Evolutionary conservation across 2,888 invertebrate genomes (phyloP).

Genomic region (Dryobotodes eremita): DNA sequence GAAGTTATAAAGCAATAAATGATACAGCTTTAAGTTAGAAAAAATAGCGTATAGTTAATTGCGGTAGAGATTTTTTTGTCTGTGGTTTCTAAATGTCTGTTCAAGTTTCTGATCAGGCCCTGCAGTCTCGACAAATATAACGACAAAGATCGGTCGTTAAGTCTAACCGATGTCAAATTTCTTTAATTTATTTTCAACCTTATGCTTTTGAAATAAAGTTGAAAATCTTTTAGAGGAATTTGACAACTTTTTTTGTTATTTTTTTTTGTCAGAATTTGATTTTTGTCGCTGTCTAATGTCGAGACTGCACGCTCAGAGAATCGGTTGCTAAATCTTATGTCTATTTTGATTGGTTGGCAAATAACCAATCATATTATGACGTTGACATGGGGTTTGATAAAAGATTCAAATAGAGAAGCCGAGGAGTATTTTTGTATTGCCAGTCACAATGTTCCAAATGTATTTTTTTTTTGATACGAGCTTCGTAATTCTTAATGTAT

Average conservation of each 20-base stretch:
- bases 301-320: too few relatives aligned
- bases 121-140: too few relatives aligned
- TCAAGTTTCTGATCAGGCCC: neutral
- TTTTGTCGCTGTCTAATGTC: too few relatives aligned
- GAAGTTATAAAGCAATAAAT: slow-evolving; percentile 45
- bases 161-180: too few relatives aligned
- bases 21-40: slow-evolving; percentile 51
- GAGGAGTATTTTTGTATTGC: slow-evolving; percentile 35
- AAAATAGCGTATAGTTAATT: slow-evolving; percentile 28
- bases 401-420: slow-evolving; percentile 15
- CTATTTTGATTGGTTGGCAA: slow-evolving; percentile 4
- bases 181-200: too few relatives aligned
- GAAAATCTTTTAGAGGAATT: too few relatives aligned
- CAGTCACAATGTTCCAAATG: slow-evolving; percentile 34
- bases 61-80: slow-evolving; percentile 5
- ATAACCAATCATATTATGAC: neutral
- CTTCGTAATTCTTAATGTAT: slow-evolving; percentile 18
- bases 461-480: slow-evolving; percentile 36
- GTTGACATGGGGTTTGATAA: slow-evolving; percentile 7
- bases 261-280: too few relatives aligned
- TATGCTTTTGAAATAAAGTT: too few relatives aligned
- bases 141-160: too few relatives aligned
- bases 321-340: neutral
- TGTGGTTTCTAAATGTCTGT: neutral
- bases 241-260: too few relatives aligned